phyloP scores from a whole-genome alignment of 2,113 vertebrate species.

The Ceyx cyanopectus region DNA sequence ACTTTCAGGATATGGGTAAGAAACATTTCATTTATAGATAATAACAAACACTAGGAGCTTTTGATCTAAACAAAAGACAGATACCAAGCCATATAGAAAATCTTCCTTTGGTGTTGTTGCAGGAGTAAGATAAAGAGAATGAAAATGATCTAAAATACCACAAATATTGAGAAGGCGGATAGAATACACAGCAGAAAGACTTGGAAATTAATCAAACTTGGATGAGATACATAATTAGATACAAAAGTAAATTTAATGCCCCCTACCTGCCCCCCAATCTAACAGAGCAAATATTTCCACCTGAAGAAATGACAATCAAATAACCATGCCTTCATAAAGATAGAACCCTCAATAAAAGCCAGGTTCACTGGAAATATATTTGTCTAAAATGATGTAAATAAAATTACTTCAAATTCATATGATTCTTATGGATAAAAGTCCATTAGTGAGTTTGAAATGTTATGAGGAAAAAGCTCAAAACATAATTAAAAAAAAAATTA shows the following conservation, averaged over 20 bases:
- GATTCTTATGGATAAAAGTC: background rate
- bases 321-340: background rate
- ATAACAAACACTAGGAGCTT: background rate
- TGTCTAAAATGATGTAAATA: background rate
- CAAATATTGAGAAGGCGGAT: background rate
- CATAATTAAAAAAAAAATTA: background rate
- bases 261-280: background rate
- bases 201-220: background rate
- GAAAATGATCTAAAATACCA: background rate
- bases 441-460: background rate
- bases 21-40: background rate
- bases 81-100: background rate
- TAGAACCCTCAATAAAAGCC: background rate
- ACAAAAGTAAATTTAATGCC: background rate
- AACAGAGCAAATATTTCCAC: background rate
- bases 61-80: background rate
- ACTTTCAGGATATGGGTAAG: background rate
- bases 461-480: background rate
- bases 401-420: background rate
- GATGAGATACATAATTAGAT: background rate
- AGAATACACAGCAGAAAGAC: background rate
- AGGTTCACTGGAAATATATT: background rate
- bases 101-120: background rate
- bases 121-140: background rate
- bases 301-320: background rate